These are phyloP conservation scores for Limnephilus auricula DNA, from an alignment of 2,888 invertebrate species.

Conservation along the genomic window DNA sequence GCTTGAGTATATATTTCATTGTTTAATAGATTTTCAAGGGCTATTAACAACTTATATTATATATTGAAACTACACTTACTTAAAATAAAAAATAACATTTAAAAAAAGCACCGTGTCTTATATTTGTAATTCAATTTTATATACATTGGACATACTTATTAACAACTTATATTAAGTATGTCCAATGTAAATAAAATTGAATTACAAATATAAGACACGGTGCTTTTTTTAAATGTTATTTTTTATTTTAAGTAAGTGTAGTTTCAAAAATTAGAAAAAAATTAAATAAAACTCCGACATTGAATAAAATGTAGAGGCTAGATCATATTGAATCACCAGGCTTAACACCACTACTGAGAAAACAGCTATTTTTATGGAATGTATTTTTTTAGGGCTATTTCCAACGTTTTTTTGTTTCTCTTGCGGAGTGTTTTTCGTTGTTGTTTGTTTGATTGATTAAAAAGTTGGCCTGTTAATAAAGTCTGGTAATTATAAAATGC, in stretches of 20 bases:
- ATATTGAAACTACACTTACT: no score
- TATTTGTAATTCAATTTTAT: no score
- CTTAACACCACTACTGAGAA: background rate
- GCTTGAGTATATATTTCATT: background rate
- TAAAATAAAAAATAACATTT: no score
- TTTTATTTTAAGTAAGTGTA: no score
- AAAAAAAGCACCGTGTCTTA: no score
- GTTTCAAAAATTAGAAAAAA: background rate
- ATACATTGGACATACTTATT: no score
- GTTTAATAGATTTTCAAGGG: background rate
- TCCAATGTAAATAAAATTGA: no score
- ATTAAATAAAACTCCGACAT: background rate
- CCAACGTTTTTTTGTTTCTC: background rate
- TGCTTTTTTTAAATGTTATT: no score
- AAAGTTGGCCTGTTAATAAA: background rate
- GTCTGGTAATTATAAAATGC: background rate
- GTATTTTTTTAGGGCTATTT: background rate
- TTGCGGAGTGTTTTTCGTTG: constrained; percentile 1
- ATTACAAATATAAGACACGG: no score
- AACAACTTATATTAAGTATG: background rate
- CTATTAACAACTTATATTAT: background rate
- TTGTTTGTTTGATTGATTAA: background rate
- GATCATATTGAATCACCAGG: background rate
- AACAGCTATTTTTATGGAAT: background rate
- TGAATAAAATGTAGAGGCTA: constrained; percentile 9